Percentiles rank a stretch among this genome's conserved stretches.
phyloP scores from a whole-genome alignment of 2,113 vertebrate genomes.

The Hassar affinis region DNA sequence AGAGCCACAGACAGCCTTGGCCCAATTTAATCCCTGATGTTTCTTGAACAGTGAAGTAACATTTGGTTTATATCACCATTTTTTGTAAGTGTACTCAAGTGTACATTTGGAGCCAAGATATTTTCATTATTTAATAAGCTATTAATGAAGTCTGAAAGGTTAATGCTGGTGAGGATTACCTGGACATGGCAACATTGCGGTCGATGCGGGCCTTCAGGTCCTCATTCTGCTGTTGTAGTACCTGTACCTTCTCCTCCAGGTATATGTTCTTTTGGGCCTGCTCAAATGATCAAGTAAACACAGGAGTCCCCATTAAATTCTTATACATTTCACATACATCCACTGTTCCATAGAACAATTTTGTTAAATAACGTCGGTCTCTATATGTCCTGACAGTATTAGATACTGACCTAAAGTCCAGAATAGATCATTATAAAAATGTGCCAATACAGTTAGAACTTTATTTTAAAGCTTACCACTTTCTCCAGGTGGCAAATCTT shows the following conservation, averaged over 20 bases:
- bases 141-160: neutral
- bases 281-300: conserved; percentile 60
- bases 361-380: neutral
- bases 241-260: conserved; percentile 89
- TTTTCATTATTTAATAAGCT: neutral
- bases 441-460: neutral
- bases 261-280: conserved; percentile 92
- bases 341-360: neutral
- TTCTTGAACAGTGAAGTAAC: neutral
- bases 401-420: neutral
- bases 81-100: neutral
- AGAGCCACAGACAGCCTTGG: no score
- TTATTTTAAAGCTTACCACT: conserved; percentile 80
- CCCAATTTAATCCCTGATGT: no score
- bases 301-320: conserved; percentile 61
- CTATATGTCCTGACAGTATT: neutral
- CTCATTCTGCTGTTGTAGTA: conserved; percentile 96
- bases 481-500: conserved; percentile 91
- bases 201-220: conserved; percentile 89
- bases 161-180: conserved; percentile 65
- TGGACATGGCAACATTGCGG: conserved; percentile 82
- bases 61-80: neutral
- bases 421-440: neutral
- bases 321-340: conserved; percentile 43
- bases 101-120: neutral